Percentiles rank a stretch among this genome's conserved stretches.
These are phyloP conservation scores for Syngnathus acus DNA, from an alignment of 2,797 vertebrate genomes.

Conservation along the genomic window DNA sequence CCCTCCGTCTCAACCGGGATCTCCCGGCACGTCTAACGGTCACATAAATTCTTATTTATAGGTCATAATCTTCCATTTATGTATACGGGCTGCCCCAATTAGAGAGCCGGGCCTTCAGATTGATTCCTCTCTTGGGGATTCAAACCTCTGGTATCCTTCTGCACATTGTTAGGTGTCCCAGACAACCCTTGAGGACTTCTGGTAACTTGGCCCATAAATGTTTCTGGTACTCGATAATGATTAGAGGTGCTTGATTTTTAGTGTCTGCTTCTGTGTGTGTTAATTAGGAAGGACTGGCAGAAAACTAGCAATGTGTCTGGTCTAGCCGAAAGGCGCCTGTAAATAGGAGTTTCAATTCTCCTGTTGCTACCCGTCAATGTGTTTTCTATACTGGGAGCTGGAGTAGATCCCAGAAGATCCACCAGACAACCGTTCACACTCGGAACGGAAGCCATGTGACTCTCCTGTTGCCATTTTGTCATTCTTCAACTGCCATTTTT, in stretches of 20 bases:
- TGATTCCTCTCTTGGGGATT: conserved; percentile 68
- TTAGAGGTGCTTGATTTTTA: conserved; percentile 48
- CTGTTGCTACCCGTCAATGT: not conserved
- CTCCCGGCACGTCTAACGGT: conserved; percentile 71
- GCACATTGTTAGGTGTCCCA: conserved; percentile 44
- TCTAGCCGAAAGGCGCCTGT: not conserved
- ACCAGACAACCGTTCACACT: not conserved
- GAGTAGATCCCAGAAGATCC: not conserved
- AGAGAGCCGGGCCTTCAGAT: conserved; percentile 51
- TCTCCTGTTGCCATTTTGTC: conserved; percentile 25
- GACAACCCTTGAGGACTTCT: conserved; percentile 36
- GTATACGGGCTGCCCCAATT: conserved; percentile 69
- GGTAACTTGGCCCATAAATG: conserved; percentile 60
- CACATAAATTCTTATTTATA: conserved; percentile 82
- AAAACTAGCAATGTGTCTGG: conserved; percentile 28
- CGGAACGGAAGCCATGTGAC: not conserved
- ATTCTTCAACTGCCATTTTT: conserved; percentile 34
- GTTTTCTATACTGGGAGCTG: not conserved
- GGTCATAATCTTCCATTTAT: conserved; percentile 77
- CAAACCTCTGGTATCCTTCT: conserved; percentile 52
- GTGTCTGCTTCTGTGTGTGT: conserved; percentile 30
- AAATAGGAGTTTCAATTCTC: conserved; percentile 5
- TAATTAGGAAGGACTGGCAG: conserved; percentile 25
- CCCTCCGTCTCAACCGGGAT: conserved; percentile 61
- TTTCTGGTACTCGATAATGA: conserved; percentile 27